phyloP scores from a whole-genome alignment of 2,113 vertebrate genomes.

The Psittacara wagleri region DNA sequence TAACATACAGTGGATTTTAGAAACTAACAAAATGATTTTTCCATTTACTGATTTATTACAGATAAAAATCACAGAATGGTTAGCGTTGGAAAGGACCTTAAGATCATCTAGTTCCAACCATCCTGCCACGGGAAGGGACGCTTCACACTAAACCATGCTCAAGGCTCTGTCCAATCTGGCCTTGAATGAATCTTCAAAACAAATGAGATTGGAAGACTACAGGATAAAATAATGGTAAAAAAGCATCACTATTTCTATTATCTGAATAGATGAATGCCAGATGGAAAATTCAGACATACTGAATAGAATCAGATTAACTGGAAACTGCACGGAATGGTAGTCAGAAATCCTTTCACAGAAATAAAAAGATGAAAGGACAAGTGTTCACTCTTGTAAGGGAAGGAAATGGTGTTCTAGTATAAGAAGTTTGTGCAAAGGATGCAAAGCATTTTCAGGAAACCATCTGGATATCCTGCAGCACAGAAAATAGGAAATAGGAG shows the following conservation, averaged over 20 bases:
- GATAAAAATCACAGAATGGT: neutral
- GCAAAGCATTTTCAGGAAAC: slow-evolving; percentile 58
- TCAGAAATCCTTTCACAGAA: neutral
- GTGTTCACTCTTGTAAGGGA: neutral
- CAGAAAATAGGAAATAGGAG: slow-evolving; percentile 54
- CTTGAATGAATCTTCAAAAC: neutral
- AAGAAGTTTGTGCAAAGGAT: slow-evolving; percentile 48
- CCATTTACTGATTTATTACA: neutral
- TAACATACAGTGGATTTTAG: neutral
- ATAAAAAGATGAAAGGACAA: slow-evolving; percentile 24
- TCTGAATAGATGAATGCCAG: neutral
- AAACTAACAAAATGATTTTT: neutral
- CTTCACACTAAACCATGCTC: neutral
- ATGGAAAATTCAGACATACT: neutral
- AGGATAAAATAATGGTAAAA: neutral
- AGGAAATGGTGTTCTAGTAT: slow-evolving; percentile 48
- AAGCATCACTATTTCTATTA: neutral
- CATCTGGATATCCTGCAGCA: slow-evolving; percentile 60
- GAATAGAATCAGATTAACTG: neutral
- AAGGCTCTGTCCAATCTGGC: neutral
- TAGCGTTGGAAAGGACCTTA: neutral
- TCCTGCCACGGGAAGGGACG: neutral
- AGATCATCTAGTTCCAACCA: neutral
- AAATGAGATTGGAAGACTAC: neutral
- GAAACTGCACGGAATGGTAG: neutral